Percentiles rank a stretch among this genome's conserved stretches.
Evolutionary conservation across 2,113 vertebrate species (phyloP).

Genomic region (Nycticorax nycticorax): DNA sequence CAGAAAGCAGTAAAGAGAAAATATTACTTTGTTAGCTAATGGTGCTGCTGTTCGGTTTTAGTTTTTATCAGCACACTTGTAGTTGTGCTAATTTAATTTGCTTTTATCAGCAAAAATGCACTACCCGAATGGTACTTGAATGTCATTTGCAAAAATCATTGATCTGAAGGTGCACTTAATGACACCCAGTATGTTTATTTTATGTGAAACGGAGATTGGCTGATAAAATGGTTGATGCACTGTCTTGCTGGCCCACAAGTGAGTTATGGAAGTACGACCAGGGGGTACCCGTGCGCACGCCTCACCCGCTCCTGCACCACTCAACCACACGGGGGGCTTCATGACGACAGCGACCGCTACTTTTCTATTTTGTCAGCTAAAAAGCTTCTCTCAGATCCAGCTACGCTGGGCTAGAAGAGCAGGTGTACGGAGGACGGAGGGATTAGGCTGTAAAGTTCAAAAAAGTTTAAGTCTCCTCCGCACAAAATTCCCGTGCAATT

Average conservation of each 20-base stretch:
- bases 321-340: background rate
- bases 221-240: constrained; percentile 63
- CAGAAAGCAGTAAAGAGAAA: constrained; percentile 83
- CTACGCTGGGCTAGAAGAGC: background rate
- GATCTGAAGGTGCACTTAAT: constrained; percentile 79
- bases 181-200: constrained; percentile 73
- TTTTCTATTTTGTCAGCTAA: background rate
- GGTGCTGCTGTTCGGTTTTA: constrained; percentile 76
- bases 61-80: constrained; percentile 79
- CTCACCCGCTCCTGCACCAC: too few species aligned
- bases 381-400: background rate
- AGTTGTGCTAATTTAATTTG: constrained; percentile 81
- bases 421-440: background rate
- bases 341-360: background rate
- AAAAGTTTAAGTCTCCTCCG: background rate
- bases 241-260: background rate
- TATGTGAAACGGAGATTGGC: constrained; percentile 64
- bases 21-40: constrained; percentile 86
- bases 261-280: background rate
- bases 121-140: constrained; percentile 71
- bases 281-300: background rate
- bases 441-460: background rate
- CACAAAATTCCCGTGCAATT: background rate
- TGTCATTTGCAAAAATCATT: constrained; percentile 81
- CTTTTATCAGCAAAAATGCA: constrained; percentile 81